Base-by-base conservation (phyloP, 2,797 vertebrate species). In the Malacoctenus gilli region DNA sequence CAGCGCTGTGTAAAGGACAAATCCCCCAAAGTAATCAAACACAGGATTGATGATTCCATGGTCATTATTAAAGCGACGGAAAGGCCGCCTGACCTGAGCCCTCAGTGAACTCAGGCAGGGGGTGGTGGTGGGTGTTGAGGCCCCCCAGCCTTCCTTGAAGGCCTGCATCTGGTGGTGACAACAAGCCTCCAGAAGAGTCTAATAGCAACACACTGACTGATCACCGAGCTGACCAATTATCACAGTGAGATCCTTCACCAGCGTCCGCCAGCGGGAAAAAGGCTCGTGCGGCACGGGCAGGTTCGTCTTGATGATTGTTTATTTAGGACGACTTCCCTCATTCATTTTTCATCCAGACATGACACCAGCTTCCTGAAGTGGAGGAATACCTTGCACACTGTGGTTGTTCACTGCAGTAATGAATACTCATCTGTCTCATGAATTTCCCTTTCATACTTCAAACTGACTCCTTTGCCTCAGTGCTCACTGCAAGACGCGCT, bases 391-490 rank as follows among this genome's bases (percentile, higher is more conserved):
- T 19, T 31, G 15, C 20, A 66, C n/a, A 32, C 19, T 23, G 11
- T 8, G 11, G 4, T 37, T 58, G 20, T 36, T 4, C 25, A 46
- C 31, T 32, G 39, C 31, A 0, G 16, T 31, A 35, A 39, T 28
- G 3, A 72, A 57, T 3, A 38, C 31, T 9, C 25, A 23, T 40
- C 31, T 0, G 15, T 71, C 44, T 43, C 46, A 18, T 43, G 35
- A 55, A 63, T 63, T 57, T 63, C 50, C 48, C 21, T 57, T 62
- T 52, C 54, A 74, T 43, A 49, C n/a, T 21, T 66, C 36, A n/a
- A n/a, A n/a, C 44, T 39, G 16, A 48, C 31, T 49, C 39, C 34
- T 52, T 60, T 60, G 23, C 59, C 30, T 34, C 18, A 13, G 5
- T 21, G 16, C 57, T 38, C 55, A 31, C 30, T 36, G 46, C 25